phyloP scores from a whole-genome alignment of 2,888 invertebrate species.

The Drosophila cognata region DNA sequence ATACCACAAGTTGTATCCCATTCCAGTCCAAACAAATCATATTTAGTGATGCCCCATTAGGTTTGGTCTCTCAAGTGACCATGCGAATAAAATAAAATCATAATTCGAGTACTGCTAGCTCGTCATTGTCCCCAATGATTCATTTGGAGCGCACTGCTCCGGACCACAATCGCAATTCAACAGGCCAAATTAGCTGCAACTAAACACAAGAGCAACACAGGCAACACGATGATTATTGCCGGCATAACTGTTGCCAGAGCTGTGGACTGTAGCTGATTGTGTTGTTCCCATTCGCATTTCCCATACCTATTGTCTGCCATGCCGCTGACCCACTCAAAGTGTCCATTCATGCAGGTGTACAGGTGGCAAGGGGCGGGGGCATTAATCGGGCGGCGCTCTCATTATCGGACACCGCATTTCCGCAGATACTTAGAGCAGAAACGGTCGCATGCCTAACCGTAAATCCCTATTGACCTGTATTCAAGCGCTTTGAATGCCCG shows the following conservation, averaged over 20 bases:
- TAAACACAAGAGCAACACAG: constrained; percentile 18
- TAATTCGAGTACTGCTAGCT: constrained; percentile 25
- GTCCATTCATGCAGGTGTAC: constrained; percentile 45
- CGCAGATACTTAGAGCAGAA: constrained; percentile 66
- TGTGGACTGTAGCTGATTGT: constrained; percentile 50
- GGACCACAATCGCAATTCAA: constrained; percentile 21
- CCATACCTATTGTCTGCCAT: constrained; percentile 47
- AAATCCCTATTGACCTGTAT: constrained; percentile 74
- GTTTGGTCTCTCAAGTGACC: background rate
- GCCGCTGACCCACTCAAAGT: constrained; percentile 58
- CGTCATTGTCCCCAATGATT: constrained; percentile 28
- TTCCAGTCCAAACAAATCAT: background rate
- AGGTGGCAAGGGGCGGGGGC: background rate
- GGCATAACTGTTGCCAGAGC: constrained; percentile 51
- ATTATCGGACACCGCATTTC: constrained; percentile 58
- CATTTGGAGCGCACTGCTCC: constrained; percentile 14
- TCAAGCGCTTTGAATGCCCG: constrained; percentile 43
- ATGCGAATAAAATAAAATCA: background rate
- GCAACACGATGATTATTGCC: constrained; percentile 35
- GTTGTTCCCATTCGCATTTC: constrained; percentile 46
- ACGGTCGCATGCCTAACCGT: constrained; percentile 63
- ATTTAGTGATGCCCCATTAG: background rate
- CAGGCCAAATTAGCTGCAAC: constrained; percentile 49
- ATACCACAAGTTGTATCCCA: background rate
- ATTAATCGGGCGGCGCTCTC: constrained; percentile 58